A percentile compares a stretch with the other conserved stretches of the same genome.
phyloP scores from a whole-genome alignment of 2,113 vertebrate species.

The Osmerus mordax region DNA sequence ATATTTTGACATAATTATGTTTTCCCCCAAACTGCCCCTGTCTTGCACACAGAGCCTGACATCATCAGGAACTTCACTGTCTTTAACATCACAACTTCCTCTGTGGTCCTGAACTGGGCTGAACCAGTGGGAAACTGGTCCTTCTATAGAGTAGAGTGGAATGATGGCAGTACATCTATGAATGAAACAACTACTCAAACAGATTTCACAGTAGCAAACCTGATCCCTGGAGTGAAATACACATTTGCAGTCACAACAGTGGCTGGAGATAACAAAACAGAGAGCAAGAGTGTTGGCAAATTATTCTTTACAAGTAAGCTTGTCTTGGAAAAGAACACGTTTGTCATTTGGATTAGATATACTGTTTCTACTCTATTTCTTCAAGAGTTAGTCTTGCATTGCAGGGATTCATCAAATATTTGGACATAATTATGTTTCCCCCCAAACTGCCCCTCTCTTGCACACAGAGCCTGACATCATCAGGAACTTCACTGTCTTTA shows the following conservation, averaged over 20 bases:
- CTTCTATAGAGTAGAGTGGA: slow-evolving; percentile 3
- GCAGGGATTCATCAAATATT: no score
- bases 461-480: no score
- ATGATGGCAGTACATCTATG: not conserved
- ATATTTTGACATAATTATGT: no score
- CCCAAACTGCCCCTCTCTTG: no score
- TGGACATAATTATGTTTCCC: not conserved
- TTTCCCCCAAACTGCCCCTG: not conserved
- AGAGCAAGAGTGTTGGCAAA: no score
- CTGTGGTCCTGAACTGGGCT: slow-evolving; percentile 17
- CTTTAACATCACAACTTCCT: slow-evolving; percentile 5
- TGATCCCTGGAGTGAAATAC: slow-evolving; percentile 1
- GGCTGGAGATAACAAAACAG: not conserved
- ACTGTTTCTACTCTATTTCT: no score
- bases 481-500: not conserved
- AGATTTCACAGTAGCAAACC: not conserved
- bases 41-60: slow-evolving; percentile 10
- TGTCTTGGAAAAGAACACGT: no score
- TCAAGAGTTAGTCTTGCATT: no score
- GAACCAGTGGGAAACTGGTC: not conserved
- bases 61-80: slow-evolving; percentile 8
- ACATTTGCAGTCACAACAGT: not conserved
- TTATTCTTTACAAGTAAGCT: no score
- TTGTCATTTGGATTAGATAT: no score
- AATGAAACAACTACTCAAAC: not conserved